Conservation (phyloP, 2,113 vertebrate species). For the Empidonax traillii region DNA sequence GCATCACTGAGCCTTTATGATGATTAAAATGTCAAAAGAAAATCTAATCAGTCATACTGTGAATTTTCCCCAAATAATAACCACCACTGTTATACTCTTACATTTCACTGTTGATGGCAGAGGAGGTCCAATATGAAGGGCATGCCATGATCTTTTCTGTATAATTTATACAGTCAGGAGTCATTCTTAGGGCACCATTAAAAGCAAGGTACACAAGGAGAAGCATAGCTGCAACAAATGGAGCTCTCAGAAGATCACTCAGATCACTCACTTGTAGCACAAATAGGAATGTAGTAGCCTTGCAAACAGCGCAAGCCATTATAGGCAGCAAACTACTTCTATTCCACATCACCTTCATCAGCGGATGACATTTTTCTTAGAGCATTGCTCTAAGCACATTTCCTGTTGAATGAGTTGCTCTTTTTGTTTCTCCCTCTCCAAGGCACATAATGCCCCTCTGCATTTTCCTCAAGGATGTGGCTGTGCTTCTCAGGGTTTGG, state of each 20-base stretch:
- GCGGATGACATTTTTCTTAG: neutral
- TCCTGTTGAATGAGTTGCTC: neutral
- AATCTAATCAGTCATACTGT: conserved; percentile 8
- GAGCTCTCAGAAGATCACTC: neutral
- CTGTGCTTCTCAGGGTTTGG: neutral
- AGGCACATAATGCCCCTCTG: neutral
- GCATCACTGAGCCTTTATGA: conserved; percentile 11
- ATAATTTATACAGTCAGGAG: neutral
- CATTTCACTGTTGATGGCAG: neutral
- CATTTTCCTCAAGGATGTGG: neutral
- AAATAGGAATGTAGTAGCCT: neutral
- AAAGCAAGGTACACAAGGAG: neutral
- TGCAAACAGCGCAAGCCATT: neutral
- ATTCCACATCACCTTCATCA: neutral
- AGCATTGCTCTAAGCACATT: neutral
- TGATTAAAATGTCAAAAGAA: conserved; percentile 48
- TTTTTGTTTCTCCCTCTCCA: neutral
- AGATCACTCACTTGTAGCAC: neutral
- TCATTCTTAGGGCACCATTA: neutral
- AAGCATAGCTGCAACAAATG: neutral
- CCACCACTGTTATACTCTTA: neutral
- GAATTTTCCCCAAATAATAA: neutral
- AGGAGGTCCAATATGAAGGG: neutral
- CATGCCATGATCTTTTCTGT: neutral
- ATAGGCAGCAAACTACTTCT: neutral